Evolutionary conservation across 2,113 vertebrate species (phyloP), one percentile per base, ranked within the genome.

Genomic region (Polyodon spathula): DNA sequence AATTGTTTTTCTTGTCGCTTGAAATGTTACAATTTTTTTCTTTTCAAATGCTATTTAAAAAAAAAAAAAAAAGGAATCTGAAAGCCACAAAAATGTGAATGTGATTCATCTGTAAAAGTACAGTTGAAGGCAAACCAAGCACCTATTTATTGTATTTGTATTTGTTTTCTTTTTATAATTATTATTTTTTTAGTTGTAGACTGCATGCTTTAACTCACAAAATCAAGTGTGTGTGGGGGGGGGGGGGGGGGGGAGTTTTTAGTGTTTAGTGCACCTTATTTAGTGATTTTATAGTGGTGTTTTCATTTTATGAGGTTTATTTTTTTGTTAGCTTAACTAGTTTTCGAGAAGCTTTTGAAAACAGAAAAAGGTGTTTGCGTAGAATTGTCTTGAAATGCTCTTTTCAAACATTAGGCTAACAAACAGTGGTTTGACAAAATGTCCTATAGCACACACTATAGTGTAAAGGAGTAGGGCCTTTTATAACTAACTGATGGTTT

Each of bases 81-180:
- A 73, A 74, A 73, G 73, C 76, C 64, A 67, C 63, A 66, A 80
- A 80, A 81, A 76, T 78, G 81, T 81, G 81, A 87, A 84, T 76
- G 66, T 68, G 79, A 73, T 83, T 79, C 73, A 59, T 81, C 74
- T 67, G 66, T 66, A 56, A 74, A 79, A 78, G 75, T 79, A 77
- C 84, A 86, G 80, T 86, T 86, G 78, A 89, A 85, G 76, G 68
- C 62, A 77, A 70, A 70, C 76, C 64, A 76, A 84, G 80, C 83
- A 74, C 75, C 79, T 84, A 76, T 78, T 79, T 75, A 71, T 27
- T 83, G 74, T 74, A 61, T 66, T 73, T 65, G 78, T 75, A 72
- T 64, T 63, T 71, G 27, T 27, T 27, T 27, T 27, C 27, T 27
- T 27, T 27, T 27, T 3, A 27, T 27, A 27, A 27, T 27, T 27